phyloP scores from a whole-genome alignment of 2,797 vertebrate genomes.

The Enteromius afrohamiltoni region DNA sequence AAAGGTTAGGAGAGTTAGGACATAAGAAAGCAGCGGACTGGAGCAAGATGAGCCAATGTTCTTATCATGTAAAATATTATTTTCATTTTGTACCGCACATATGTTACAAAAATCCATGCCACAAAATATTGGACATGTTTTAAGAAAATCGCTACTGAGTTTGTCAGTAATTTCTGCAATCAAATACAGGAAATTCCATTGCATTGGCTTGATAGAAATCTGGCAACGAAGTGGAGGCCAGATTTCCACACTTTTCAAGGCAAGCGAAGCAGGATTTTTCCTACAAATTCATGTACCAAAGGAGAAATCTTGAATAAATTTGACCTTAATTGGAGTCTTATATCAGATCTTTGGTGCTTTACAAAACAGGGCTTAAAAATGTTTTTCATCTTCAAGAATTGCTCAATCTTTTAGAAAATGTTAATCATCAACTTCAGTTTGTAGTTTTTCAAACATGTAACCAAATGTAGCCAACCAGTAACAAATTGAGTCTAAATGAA shows the following conservation, averaged over 20 bases:
- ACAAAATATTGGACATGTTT: background rate
- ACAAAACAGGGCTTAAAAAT: background rate
- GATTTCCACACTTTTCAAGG: background rate
- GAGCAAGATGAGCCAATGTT: background rate
- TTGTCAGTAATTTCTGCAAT: background rate
- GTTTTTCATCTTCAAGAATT: background rate
- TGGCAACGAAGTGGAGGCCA: background rate
- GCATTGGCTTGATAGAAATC: background rate
- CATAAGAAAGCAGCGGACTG: background rate
- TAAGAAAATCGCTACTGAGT: background rate
- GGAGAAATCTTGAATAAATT: background rate
- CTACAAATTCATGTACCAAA: background rate
- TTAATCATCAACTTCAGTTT: background rate
- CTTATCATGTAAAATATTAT: too few relatives aligned
- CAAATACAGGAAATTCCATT: slow-evolving; percentile 9
- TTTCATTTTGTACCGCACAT: background rate
- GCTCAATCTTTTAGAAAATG: background rate
- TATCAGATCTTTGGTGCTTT: too few relatives aligned
- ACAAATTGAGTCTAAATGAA: background rate
- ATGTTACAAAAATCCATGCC: too few relatives aligned
- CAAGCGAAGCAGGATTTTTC: background rate
- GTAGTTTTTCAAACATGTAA: background rate
- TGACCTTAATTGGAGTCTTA: background rate
- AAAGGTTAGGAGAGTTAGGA: background rate
- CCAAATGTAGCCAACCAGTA: background rate